Base-by-base conservation (phyloP, 2,797 vertebrate species). In the Betta splendens region DNA sequence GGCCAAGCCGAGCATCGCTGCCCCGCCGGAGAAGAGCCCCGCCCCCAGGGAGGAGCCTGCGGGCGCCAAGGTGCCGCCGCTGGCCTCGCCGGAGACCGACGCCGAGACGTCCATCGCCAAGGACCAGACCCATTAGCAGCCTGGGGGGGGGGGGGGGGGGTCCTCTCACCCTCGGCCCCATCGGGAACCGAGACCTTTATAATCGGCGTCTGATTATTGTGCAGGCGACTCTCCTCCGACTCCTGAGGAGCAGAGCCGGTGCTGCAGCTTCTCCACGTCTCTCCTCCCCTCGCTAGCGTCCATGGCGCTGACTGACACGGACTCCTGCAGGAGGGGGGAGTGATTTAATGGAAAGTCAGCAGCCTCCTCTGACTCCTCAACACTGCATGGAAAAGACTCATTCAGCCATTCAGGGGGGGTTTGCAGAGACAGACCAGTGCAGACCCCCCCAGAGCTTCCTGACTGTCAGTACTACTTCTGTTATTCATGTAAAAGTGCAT, bases 61-160 rank as follows among this genome's bases (percentile, higher is more conserved):
- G 5, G 40, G 70, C 31, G 15, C 70, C 29, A 73, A 72, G 50
- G 16, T 60, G 59, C 75, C 77, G 3, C 87, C 84, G 38, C 80
- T 81, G 70, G 78, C 71, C 75, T 89, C 83, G 26, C 87, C 87
- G 3, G 89, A 89, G 85, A 85, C 78, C 1, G 88, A 91, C 12
- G 86, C 45, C 2, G 89, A 89, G 32, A 21, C 85, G 9, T 77
- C 87, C 71, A 22, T 85, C 10, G 1, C 18, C 72, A 91, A 89
- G 72, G 87, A 88, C 58, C 65, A 80, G 50, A 54, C 51, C 68
- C 88, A 89, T 73, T 92, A 92, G 77, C 83, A 77, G 74, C 72
- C 69, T 58, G 60, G 59, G 53, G 64, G 61, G 75, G 56, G 64
- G 75, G 58, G 60, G 59, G 53, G 64, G 61, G 75, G 56, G 64